These are phyloP conservation scores for Drymodes brunneopygia DNA, from an alignment of 2,113 vertebrate genomes.

Conservation along the genomic window DNA sequence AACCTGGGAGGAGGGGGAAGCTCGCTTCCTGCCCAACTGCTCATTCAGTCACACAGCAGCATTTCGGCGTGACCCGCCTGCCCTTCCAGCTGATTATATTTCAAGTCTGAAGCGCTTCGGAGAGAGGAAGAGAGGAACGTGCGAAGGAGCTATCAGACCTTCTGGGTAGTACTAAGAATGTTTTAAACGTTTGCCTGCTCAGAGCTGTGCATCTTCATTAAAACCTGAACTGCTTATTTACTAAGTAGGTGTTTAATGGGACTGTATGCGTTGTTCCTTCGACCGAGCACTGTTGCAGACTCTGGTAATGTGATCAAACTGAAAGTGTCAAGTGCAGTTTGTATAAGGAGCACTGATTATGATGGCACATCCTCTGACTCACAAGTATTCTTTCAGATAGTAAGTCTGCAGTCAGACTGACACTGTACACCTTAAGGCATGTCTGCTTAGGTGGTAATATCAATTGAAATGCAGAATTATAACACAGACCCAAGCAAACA, in stretches of 20 bases:
- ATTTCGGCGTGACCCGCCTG: not conserved
- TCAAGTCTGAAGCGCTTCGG: not conserved
- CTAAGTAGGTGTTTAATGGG: not conserved
- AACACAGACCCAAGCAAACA: too few species aligned
- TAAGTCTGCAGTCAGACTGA: not conserved
- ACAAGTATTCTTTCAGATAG: not conserved
- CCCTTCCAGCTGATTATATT: not conserved
- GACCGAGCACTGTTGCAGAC: not conserved
- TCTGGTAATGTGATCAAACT: not conserved
- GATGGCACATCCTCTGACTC: not conserved
- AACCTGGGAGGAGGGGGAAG: not conserved
- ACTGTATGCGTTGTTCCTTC: not conserved
- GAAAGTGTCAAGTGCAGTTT: not conserved
- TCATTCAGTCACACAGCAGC: not conserved
- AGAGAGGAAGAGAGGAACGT: not conserved
- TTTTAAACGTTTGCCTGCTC: not conserved
- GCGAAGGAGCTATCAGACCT: not conserved
- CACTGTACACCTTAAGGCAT: not conserved
- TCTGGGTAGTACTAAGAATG: not conserved
- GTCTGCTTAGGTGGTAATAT: not conserved
- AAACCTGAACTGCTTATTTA: not conserved
- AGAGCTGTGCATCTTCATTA: not conserved
- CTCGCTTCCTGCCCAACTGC: not conserved
- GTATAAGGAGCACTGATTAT: not conserved
- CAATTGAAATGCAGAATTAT: not conserved